These are phyloP conservation scores for Calliphora vicina DNA, from an alignment of 1,140 invertebrate genomes.

Conservation along the genomic window DNA sequence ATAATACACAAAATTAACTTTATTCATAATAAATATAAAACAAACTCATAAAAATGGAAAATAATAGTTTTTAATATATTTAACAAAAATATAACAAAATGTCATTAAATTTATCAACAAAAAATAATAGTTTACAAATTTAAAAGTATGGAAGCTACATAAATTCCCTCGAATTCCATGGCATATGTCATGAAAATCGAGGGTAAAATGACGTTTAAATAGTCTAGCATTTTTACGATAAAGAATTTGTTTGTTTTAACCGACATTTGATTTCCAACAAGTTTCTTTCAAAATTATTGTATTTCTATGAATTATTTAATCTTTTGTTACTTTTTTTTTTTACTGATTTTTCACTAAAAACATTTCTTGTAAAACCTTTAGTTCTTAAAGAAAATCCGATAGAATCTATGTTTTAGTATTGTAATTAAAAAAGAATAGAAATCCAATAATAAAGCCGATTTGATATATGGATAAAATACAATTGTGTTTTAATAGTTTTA, in stretches of 20 bases:
- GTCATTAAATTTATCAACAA: conserved; percentile 2
- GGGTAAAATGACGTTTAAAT: background rate
- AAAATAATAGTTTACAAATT: conserved; percentile 5
- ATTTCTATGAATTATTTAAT: background rate
- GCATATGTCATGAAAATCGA: background rate
- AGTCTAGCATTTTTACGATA: background rate
- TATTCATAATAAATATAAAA: conserved; percentile 35
- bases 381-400: conserved; percentile 8
- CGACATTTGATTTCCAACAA: no score
- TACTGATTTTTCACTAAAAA: background rate
- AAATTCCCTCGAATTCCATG: background rate
- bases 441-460: background rate
- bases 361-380: conserved; percentile 25
- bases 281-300: background rate
- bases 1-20: conserved; percentile 23
- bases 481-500: no score
- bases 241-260: background rate
- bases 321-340: background rate
- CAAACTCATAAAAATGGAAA: conserved; percentile 23
- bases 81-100: conserved; percentile 32
- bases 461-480: background rate
- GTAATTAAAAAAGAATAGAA: background rate
- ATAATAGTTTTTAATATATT: conserved; percentile 33
- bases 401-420: conserved; percentile 14
- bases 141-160: background rate